Conservation (phyloP, 1,140 invertebrate genomes). For the Mesaphorura yosii region DNA sequence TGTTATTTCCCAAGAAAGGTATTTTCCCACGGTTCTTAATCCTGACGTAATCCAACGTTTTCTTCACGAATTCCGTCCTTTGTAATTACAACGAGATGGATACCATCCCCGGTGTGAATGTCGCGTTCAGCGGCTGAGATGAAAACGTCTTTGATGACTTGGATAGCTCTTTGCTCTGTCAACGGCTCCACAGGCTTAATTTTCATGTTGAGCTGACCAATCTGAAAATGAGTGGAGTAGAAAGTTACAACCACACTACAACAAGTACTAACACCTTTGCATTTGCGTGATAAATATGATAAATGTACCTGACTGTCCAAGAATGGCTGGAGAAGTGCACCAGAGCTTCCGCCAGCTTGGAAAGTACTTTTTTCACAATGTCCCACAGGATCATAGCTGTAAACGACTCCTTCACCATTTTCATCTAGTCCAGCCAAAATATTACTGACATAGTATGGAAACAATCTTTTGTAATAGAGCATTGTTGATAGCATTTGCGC, state of each 20-base stretch:
- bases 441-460: conserved; percentile 96
- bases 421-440: conserved; percentile 79
- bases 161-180: conserved; percentile 64
- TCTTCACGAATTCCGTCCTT: conserved; percentile 68
- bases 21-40: too few relatives aligned
- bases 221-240: conserved; percentile 39
- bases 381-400: conserved; percentile 93
- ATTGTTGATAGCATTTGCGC: conserved; percentile 92
- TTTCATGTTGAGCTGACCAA: conserved; percentile 76
- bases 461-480: conserved; percentile 93
- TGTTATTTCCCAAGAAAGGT: too few relatives aligned
- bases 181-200: conserved; percentile 46
- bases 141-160: conserved; percentile 86
- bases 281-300: too few relatives aligned
- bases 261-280: background rate
- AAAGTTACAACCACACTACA: background rate
- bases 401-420: conserved; percentile 64
- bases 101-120: conserved; percentile 88
- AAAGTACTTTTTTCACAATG: conserved; percentile 71
- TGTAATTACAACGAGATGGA: conserved; percentile 79
- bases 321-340: conserved; percentile 65
- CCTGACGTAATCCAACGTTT: conserved; percentile 58
- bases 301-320: conserved; percentile 78
- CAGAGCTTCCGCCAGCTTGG: conserved; percentile 71
- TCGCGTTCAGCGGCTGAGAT: conserved; percentile 94